Base-by-base conservation (phyloP, 2,113 vertebrate genomes). In the Dicaeum eximium region DNA sequence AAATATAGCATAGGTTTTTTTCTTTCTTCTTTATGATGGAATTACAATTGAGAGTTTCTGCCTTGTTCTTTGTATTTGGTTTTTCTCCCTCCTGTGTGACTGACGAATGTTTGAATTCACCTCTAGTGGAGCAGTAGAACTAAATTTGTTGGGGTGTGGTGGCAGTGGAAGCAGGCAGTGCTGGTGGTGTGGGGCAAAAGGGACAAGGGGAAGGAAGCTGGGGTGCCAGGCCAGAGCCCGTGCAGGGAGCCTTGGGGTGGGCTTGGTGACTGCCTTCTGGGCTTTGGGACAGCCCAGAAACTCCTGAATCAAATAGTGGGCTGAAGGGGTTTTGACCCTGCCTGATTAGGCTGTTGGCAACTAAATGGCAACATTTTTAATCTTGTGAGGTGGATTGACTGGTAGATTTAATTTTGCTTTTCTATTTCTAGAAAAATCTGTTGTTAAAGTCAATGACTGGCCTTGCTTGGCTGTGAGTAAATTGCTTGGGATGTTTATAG, bases 291-390 rank as follows among this genome's bases (percentile, higher is more conserved):
- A 7, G 15, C 6, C n/a, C 73, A 20, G 15, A 22, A 51, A 27
- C 28, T 19, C 10, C 1, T 1, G 11, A 24, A 3, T 18, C 53
- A 16, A 27, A 11, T 1, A 16, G 19, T 2, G 24, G 5, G 1
- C 15, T 40, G 30, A 33, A 61, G 13, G 24, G 16, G 18, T 53
- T 60, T 33, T 42, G 31, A 10, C 14, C 75, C 19, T 66, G 71
- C 3, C 30, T 53, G 40, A 33, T 58, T 5, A 53, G 50, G 23
- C 44, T 82, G 27, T 17, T 80, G 50, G 47, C 44, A 65, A 7
- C 42, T 40, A 11, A 61, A 15, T 28, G 25, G 25, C 6, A 22
- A 5, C 6, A 7, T 17, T 70, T 84, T 85, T 40, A 5, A 15
- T 92, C 42, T 58, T 75, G 22, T 48, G 57, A 53, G 33, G 38